phyloP scores from a whole-genome alignment of 2,888 invertebrate genomes.

The Rutpela maculata region DNA sequence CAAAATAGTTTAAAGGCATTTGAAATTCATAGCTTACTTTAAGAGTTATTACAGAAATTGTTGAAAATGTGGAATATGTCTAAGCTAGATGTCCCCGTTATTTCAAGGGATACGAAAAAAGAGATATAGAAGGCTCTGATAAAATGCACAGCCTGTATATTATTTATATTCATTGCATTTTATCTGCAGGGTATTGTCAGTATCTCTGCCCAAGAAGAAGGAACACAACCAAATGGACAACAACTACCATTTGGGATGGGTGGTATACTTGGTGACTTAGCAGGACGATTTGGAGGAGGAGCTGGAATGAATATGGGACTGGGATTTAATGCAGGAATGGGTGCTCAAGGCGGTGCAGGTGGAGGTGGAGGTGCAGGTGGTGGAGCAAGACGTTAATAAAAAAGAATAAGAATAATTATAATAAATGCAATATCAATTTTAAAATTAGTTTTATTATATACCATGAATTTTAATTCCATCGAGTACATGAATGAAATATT shows the following conservation, averaged over 20 bases:
- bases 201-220: not conserved
- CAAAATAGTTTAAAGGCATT: too few relatives aligned
- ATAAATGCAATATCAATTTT: not conserved
- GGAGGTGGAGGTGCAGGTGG: not conserved
- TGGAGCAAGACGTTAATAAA: not conserved
- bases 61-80: too few relatives aligned
- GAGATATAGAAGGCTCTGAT: too few relatives aligned
- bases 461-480: too few relatives aligned
- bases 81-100: too few relatives aligned
- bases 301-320: slow-evolving; percentile 10
- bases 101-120: too few relatives aligned
- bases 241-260: not conserved
- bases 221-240: not conserved
- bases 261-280: slow-evolving; percentile 1
- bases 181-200: not conserved
- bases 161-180: not conserved
- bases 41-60: too few relatives aligned
- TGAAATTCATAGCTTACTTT: too few relatives aligned
- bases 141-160: too few relatives aligned
- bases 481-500: too few relatives aligned
- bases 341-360: not conserved
- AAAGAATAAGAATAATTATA: not conserved
- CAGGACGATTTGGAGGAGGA: slow-evolving; percentile 1
- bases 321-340: slow-evolving; percentile 21
- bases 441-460: not conserved